These are phyloP conservation scores for Eretmocerus hayati DNA, from an alignment of 2,888 invertebrate species.

Conservation along the genomic window DNA sequence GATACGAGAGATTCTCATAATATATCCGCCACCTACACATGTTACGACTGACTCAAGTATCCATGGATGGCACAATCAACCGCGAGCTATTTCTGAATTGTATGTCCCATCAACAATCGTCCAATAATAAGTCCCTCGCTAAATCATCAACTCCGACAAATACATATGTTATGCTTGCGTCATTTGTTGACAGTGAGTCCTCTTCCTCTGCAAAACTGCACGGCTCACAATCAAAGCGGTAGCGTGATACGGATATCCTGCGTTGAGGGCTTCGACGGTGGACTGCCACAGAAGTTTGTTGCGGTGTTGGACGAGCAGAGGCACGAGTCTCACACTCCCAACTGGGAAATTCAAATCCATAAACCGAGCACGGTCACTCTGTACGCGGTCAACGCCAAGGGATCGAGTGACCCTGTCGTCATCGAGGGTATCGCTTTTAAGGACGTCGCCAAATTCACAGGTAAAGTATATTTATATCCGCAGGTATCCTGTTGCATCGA, in stretches of 20 bases:
- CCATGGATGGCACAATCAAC: too few relatives aligned
- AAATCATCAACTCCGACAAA: too few relatives aligned
- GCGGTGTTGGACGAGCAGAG: conserved; percentile 39
- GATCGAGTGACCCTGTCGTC: conserved; percentile 74
- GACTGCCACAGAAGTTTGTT: conserved; percentile 78
- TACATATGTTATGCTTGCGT: too few relatives aligned
- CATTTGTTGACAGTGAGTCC: conserved; percentile 63
- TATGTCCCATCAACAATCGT: too few relatives aligned
- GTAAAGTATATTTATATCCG: too few relatives aligned
- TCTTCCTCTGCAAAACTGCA: conserved; percentile 80
- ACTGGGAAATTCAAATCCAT: conserved; percentile 42
- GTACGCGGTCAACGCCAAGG: conserved; percentile 83
- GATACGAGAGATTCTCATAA: too few relatives aligned
- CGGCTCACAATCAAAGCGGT: conserved; percentile 77
- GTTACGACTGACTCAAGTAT: too few relatives aligned
- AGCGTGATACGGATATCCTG: conserved; percentile 83
- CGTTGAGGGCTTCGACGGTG: conserved; percentile 81
- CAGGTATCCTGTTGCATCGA: too few relatives aligned
- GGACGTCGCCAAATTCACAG: conserved; percentile 60
- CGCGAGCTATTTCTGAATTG: too few relatives aligned
- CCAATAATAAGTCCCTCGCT: too few relatives aligned
- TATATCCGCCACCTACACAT: too few relatives aligned
- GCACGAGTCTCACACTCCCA: conserved; percentile 37
- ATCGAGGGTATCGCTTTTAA: conserved; percentile 79
- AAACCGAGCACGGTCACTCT: conserved; percentile 57